Conservation (phyloP, 2,888 invertebrate genomes). For the Nemapogon koenigi region DNA sequence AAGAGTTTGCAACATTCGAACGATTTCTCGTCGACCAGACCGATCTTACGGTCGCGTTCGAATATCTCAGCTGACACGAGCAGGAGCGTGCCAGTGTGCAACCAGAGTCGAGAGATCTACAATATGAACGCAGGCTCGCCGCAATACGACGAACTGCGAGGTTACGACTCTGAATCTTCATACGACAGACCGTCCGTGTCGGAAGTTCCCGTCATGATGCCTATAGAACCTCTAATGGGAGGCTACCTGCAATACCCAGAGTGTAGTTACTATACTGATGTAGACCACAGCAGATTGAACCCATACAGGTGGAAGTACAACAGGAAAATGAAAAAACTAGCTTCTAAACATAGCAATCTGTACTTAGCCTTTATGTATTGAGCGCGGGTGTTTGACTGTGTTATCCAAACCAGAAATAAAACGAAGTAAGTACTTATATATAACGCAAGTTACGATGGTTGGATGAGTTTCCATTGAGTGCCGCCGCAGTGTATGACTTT, state of each 20-base stretch:
- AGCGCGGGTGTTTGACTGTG: conserved; percentile 34
- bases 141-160: conserved; percentile 46
- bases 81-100: conserved; percentile 51
- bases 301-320: conserved; percentile 33
- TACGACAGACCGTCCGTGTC: conserved; percentile 39
- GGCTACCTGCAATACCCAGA: conserved; percentile 49
- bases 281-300: conserved; percentile 30
- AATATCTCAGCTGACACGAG: conserved; percentile 54
- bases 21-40: conserved; percentile 45
- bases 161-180: conserved; percentile 34
- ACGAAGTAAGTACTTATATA: no score
- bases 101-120: conserved; percentile 40
- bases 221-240: conserved; percentile 39
- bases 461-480: conserved; percentile 54
- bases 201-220: conserved; percentile 46
- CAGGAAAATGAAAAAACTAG: conserved; percentile 28
- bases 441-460: conserved; percentile 29
- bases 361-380: conserved; percentile 63
- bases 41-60: conserved; percentile 41
- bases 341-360: conserved; percentile 44
- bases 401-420: no score
- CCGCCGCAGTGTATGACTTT: conserved; percentile 54
- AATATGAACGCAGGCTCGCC: conserved; percentile 37
- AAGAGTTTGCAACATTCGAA: conserved; percentile 41
- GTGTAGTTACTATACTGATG: conserved; percentile 43